A percentile compares a stretch with the other conserved stretches of the same genome.
phyloP scores from a whole-genome alignment of 2,113 vertebrate species.

The Oncorhynchus mykiss region DNA sequence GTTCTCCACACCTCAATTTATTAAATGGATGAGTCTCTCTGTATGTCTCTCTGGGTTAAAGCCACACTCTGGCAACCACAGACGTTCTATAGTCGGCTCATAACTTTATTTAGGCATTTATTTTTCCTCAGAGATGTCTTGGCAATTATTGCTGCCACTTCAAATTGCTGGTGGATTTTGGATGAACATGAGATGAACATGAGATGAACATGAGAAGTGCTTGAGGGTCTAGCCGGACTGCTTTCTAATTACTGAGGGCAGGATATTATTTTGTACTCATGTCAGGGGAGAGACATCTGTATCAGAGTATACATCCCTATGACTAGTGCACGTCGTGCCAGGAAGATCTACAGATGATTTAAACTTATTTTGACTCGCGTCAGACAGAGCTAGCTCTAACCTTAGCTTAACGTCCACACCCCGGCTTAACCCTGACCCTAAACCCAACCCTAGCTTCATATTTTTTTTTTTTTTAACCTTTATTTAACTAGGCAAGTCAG shows the following conservation, averaged over 20 bases:
- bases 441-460: not conserved
- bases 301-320: conserved; percentile 9
- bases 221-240: conserved; percentile 32
- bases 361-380: too few species aligned
- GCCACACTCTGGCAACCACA: conserved; percentile 35
- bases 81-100: conserved; percentile 37
- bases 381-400: too few species aligned
- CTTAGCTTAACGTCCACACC: too few species aligned
- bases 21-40: not conserved
- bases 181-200: conserved; percentile 7
- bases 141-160: conserved; percentile 52
- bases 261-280: conserved; percentile 39
- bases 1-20: too few species aligned
- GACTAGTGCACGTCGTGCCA: not conserved
- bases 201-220: conserved; percentile 40
- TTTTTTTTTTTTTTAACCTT: too few species aligned
- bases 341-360: too few species aligned
- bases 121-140: conserved; percentile 45
- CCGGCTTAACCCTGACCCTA: too few species aligned
- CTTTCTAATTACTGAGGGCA: conserved; percentile 57
- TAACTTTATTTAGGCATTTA: conserved; percentile 55
- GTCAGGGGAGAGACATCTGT: conserved; percentile 34
- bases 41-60: conserved; percentile 25
- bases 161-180: conserved; percentile 39
- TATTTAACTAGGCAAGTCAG: too few species aligned